Base-by-base conservation (phyloP, 1,140 invertebrate species). In the Zaprionus gabonicus region DNA sequence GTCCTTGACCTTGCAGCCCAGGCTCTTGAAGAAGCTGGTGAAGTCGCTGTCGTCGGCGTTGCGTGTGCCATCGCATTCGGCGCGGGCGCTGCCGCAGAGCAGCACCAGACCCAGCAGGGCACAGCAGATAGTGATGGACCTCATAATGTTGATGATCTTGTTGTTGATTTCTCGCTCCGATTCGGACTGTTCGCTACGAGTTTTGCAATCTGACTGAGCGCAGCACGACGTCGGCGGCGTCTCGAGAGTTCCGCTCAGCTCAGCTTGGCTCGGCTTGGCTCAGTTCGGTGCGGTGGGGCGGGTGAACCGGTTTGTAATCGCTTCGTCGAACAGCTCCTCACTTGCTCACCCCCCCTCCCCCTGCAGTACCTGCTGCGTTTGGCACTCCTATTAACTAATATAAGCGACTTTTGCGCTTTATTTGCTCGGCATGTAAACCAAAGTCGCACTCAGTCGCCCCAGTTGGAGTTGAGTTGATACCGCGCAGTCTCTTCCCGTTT, bases 1-100 rank as follows among this genome's bases (percentile, higher is more conserved):
- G 0, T 91, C 81, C 78, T 87, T 76, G 20, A 92, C 78, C 62
- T 85, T 80, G 70, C 91, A 92, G 63, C 91, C 84, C 0, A 83
- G 13, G 9, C 74, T 91, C 72, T 92, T 92, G 44, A 92, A 91
- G 71, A 87, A 92, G n/a, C 82, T 65, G 36, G 46, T 83, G 20
- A 92, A 75, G 13, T 86, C 78, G 56, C 86, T 87, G n/a, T 92
- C 91, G 0, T 91, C 84, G 5, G 82, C 71, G 15, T 49, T 58
- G 46, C 46, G 46, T 63, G 88, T 82, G 31, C 66, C 63, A 20
- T 88, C 82, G 34, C 85, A 90, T 12, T 91, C 91, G 34, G 49
- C 78, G 0, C 55, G 65, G 0, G 72, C 76, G 12, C 71, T 46
- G 27, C 46, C 74, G 23, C 63, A 56, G 20, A 82, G 49, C 49